These are phyloP conservation scores for Caenorhabditis auriculariae DNA, from an alignment of 2,888 invertebrate species.

Conservation along the genomic window DNA sequence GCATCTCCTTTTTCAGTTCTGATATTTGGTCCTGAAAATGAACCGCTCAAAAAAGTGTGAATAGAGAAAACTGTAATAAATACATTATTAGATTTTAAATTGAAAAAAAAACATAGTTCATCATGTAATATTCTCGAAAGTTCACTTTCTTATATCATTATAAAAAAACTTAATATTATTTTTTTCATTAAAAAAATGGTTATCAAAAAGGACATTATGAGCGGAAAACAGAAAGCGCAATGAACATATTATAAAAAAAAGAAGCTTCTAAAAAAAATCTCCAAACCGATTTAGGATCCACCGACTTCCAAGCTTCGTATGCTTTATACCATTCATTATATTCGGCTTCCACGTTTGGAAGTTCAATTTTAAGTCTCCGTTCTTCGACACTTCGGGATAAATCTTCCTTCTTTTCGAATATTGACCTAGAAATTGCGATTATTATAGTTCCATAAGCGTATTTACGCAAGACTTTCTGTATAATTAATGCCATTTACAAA, in stretches of 20 bases:
- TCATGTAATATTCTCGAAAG: neutral
- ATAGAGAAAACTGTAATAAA: no score
- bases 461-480: no score
- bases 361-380: constrained; percentile 27
- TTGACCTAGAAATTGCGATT: constrained; percentile 15
- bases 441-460: no score
- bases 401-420: constrained; percentile 25
- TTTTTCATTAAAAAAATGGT: no score
- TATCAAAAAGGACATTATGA: no score
- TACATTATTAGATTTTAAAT: neutral
- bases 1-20: constrained; percentile 26
- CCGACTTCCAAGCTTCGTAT: constrained; percentile 29
- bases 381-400: constrained; percentile 32
- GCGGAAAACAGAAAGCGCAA: no score
- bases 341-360: constrained; percentile 24
- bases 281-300: constrained; percentile 6
- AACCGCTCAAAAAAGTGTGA: no score
- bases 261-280: no score
- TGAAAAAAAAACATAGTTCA: neutral
- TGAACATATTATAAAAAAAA: no score
- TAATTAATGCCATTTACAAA: no score
- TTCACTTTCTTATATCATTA: constrained; percentile 3
- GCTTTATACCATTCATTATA: constrained; percentile 38
- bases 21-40: constrained; percentile 11
- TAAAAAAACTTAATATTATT: no score